Conservation (phyloP, 2,797 vertebrate species). For the Typhlichthys subterraneus region DNA sequence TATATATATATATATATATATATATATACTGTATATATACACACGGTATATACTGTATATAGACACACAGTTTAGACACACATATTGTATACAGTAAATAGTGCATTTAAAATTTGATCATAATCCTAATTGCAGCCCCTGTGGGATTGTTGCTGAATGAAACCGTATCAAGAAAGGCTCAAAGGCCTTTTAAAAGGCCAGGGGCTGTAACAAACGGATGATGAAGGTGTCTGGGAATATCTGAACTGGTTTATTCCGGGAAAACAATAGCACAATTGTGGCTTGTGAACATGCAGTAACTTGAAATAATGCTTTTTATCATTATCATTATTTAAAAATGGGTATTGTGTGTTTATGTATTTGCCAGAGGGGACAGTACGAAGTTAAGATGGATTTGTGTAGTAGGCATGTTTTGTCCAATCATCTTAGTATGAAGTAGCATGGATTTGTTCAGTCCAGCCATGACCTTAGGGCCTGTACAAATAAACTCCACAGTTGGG, state of each 20-base stretch:
- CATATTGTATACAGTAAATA: too few relatives aligned
- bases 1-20: too few relatives aligned
- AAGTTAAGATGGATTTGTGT: too few relatives aligned
- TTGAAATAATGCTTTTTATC: slow-evolving; percentile 1
- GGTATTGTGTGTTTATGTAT: background rate
- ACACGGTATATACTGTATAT: too few relatives aligned
- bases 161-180: background rate
- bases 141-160: background rate
- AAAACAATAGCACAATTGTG: background rate
- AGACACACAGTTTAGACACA: too few relatives aligned
- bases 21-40: too few relatives aligned
- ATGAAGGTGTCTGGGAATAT: background rate
- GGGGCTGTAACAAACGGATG: background rate
- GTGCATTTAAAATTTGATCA: too few relatives aligned
- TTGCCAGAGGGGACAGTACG: too few relatives aligned
- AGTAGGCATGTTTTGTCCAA: too few relatives aligned
- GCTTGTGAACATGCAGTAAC: slow-evolving; percentile 5
- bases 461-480: background rate
- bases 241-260: slow-evolving; percentile 1
- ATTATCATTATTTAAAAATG: background rate
- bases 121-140: background rate
- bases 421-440: too few relatives aligned
- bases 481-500: too few relatives aligned
- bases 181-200: background rate
- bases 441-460: background rate